These are phyloP conservation scores for Actinia equina DNA, from an alignment of 64 coral and sea anemone species.

Conservation along the genomic window DNA sequence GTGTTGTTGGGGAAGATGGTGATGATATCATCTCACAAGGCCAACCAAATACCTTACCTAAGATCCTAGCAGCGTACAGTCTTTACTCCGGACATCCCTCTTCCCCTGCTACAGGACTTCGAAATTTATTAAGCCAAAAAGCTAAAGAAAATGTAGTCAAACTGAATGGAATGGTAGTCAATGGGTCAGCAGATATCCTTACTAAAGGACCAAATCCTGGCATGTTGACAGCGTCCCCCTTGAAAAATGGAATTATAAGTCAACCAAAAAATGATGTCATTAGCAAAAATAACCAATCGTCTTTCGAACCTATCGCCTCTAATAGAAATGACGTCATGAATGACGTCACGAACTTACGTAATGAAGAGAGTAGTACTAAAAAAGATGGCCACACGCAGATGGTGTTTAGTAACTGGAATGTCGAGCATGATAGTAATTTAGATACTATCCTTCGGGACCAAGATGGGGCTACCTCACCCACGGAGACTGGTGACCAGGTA, in stretches of 20 bases:
- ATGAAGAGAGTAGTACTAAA: neutral
- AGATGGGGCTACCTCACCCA: neutral
- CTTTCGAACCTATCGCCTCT: neutral
- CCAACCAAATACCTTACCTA: neutral
- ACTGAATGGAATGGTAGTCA: neutral
- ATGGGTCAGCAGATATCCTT: neutral
- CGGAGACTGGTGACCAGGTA: neutral
- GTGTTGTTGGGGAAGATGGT: no score
- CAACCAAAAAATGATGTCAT: neutral
- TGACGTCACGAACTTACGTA: constrained; percentile 16
- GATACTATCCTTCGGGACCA: neutral
- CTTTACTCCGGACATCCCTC: neutral
- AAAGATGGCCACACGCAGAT: neutral
- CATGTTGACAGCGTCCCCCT: neutral
- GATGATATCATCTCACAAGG: neutral
- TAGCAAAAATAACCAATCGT: neutral
- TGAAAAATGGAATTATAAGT: neutral
- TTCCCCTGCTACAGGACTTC: neutral
- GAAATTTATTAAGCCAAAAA: neutral
- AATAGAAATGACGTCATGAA: constrained; percentile 3
- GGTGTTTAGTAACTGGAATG: neutral
- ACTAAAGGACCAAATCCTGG: neutral
- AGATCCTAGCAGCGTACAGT: constrained; percentile 16
- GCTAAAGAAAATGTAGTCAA: constrained; percentile 1
- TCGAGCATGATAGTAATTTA: neutral